These are phyloP conservation scores for Aspidoscelis tigris DNA, from an alignment of 2,113 vertebrate species.

Conservation along the genomic window DNA sequence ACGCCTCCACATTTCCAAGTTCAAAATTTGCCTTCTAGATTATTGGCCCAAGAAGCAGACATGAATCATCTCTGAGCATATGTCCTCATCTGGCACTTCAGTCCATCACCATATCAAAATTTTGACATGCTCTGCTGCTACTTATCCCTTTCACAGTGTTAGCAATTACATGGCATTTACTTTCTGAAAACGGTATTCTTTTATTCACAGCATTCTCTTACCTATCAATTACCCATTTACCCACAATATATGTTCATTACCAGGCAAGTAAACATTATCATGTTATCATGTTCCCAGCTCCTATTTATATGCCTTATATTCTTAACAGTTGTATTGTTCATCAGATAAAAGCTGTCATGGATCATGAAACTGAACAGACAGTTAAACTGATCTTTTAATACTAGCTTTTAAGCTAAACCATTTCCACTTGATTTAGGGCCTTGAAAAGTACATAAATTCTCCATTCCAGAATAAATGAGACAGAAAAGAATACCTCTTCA, in stretches of 20 bases:
- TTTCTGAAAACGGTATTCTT: slow-evolving; percentile 19
- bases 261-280: slow-evolving; percentile 31
- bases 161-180: neutral
- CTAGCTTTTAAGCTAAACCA: slow-evolving; percentile 35
- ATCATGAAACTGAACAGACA: slow-evolving; percentile 44
- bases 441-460: slow-evolving; percentile 27
- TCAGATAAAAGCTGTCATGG: slow-evolving; percentile 41
- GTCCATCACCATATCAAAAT: slow-evolving; percentile 2
- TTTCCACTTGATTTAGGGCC: slow-evolving; percentile 47
- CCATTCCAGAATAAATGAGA: slow-evolving; percentile 12
- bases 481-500: neutral
- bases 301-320: slow-evolving; percentile 43
- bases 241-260: slow-evolving; percentile 12
- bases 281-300: slow-evolving; percentile 30
- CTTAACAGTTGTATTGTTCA: slow-evolving; percentile 56
- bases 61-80: slow-evolving; percentile 46
- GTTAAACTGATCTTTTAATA: slow-evolving; percentile 45
- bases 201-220: slow-evolving; percentile 19
- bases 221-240: slow-evolving; percentile 19
- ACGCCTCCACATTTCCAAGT: slow-evolving; percentile 31
- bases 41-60: slow-evolving; percentile 46
- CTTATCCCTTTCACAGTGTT: slow-evolving; percentile 13
- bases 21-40: slow-evolving; percentile 19
- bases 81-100: neutral
- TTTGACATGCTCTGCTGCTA: accelerated